Conservation (phyloP, 2,797 vertebrate species). For the Coregonus sp. region DNA sequence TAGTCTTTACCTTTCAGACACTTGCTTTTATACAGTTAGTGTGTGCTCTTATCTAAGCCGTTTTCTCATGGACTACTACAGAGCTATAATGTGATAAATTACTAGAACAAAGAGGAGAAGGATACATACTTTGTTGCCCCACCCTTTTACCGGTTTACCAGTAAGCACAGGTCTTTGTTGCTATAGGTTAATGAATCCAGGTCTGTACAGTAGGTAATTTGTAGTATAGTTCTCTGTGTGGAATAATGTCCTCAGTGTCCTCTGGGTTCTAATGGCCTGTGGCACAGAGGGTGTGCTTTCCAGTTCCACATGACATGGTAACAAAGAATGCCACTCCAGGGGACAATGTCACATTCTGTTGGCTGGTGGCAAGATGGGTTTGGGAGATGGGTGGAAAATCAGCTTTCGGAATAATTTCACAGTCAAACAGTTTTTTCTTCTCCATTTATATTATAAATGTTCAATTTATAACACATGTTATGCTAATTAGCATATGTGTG, state of each 20-base stretch:
- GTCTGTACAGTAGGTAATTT: not conserved
- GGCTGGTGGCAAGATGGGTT: not conserved
- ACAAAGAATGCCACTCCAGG: constrained; percentile 14
- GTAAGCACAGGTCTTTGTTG: not conserved
- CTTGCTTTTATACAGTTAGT: not conserved
- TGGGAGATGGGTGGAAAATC: not conserved
- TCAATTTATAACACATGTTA: no score
- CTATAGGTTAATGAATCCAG: not conserved
- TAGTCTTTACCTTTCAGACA: constrained; percentile 59
- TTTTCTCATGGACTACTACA: not conserved
- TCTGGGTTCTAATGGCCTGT: not conserved
- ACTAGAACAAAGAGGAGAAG: constrained; percentile 3
- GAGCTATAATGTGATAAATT: not conserved
- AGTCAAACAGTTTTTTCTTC: not conserved
- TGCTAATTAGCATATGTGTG: not conserved
- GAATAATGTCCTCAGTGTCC: not conserved
- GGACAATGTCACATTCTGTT: constrained; percentile 1
- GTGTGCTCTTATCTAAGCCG: not conserved
- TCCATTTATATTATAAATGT: no score
- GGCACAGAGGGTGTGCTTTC: constrained; percentile 9
- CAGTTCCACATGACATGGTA: not conserved
- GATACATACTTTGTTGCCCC: constrained; percentile 37
- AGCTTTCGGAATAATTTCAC: not conserved
- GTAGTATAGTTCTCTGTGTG: not conserved
- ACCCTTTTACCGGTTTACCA: constrained; percentile 36